A percentile compares a stretch with the other conserved stretches of the same genome.
phyloP scores from a whole-genome alignment of 2,888 invertebrate genomes.

The Agrochola macilenta region DNA sequence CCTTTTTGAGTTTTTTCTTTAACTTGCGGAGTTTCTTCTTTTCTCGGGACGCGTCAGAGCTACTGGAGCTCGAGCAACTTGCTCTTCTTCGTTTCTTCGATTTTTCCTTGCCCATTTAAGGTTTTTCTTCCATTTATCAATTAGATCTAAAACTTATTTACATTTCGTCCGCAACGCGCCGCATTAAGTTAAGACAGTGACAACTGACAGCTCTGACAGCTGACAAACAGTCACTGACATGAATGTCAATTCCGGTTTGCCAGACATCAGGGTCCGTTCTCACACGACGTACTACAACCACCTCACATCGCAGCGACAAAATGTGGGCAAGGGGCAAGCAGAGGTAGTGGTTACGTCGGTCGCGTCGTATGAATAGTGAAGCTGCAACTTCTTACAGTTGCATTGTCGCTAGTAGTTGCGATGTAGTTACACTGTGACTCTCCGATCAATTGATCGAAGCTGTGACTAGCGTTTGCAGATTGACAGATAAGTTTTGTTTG shows the following conservation, averaged over 20 bases:
- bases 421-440: not conserved
- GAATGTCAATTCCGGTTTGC: not conserved
- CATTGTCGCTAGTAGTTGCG: not conserved
- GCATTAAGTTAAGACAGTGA: slow-evolving; percentile 8
- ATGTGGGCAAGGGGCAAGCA: not conserved
- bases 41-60: slow-evolving; percentile 86
- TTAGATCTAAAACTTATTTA: slow-evolving; percentile 46
- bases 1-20: slow-evolving; percentile 90
- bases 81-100: slow-evolving; percentile 82
- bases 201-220: no score
- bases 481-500: no score
- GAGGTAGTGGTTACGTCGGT: not conserved
- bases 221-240: not conserved
- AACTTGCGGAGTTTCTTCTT: slow-evolving; percentile 89
- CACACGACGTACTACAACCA: no score
- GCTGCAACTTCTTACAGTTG: not conserved
- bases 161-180: slow-evolving; percentile 42
- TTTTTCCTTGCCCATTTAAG: slow-evolving; percentile 84
- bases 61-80: slow-evolving; percentile 83
- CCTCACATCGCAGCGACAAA: not conserved
- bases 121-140: slow-evolving; percentile 37
- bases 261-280: not conserved
- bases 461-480: no score
- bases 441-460: no score
- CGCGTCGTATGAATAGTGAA: not conserved